Evolutionary conservation across 2,888 invertebrate genomes (phyloP).

Genomic region (Ectobius pallidus): DNA sequence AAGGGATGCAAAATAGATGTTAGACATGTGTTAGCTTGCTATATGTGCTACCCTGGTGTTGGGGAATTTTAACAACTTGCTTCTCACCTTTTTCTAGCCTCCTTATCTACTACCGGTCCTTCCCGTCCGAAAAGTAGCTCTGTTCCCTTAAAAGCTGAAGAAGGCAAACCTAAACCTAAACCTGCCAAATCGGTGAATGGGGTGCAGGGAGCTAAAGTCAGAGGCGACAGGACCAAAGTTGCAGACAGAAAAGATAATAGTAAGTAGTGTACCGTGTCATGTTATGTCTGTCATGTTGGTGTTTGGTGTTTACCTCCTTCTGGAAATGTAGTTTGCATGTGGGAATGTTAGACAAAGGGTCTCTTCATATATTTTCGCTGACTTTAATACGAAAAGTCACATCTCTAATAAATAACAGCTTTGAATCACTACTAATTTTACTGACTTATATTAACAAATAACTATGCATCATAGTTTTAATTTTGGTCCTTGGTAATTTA

Average conservation of each 20-base stretch:
- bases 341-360: no score
- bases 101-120: constrained; percentile 75
- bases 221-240: constrained; percentile 44
- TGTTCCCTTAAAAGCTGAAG: constrained; percentile 58
- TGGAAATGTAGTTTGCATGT: no score
- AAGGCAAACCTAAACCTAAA: constrained; percentile 45
- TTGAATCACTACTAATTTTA: no score
- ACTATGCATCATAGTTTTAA: no score
- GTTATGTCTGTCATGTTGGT: not conserved
- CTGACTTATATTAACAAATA: no score
- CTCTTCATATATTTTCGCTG: no score
- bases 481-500: no score
- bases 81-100: constrained; percentile 67
- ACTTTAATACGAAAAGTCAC: no score
- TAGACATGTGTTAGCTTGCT: constrained; percentile 16
- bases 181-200: constrained; percentile 45
- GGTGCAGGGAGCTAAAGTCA: constrained; percentile 42
- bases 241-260: constrained; percentile 43
- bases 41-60: constrained; percentile 8
- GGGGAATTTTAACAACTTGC: constrained; percentile 42
- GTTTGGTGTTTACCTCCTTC: not conserved
- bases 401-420: no score
- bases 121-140: constrained; percentile 71
- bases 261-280: constrained; percentile 40
- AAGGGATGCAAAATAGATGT: constrained; percentile 8